These are phyloP conservation scores for Neelides folsomi DNA, from an alignment of 2,888 invertebrate species.

Conservation along the genomic window DNA sequence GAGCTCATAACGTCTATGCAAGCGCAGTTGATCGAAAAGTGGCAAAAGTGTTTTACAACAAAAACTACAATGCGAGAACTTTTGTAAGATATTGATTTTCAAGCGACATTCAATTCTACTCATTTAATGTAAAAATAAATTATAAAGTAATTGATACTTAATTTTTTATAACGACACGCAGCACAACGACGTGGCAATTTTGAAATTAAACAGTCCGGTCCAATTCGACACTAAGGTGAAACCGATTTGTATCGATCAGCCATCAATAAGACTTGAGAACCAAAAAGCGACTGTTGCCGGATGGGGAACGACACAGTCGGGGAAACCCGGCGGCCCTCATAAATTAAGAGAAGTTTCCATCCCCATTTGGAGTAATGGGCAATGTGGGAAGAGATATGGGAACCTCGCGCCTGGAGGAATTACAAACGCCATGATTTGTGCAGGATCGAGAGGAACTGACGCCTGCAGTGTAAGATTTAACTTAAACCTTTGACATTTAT, in stretches of 20 bases:
- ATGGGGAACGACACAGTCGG: conserved; percentile 6
- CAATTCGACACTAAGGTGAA: conserved; percentile 3
- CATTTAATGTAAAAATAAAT: no score
- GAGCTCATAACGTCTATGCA: no score
- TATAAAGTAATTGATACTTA: no score
- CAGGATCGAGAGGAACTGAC: conserved; percentile 8
- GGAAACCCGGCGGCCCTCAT: not conserved
- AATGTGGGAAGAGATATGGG: conserved; percentile 11
- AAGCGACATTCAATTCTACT: no score
- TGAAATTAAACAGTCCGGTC: no score
- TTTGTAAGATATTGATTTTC: not conserved
- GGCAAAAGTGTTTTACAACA: no score
- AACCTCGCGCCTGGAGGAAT: conserved; percentile 13
- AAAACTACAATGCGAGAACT: no score
- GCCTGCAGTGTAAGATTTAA: conserved; percentile 1
- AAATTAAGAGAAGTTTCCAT: conserved; percentile 9
- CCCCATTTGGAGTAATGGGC: conserved; percentile 12
- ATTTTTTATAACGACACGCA: no score
- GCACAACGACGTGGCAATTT: conserved; percentile 5
- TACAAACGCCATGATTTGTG: conserved; percentile 11
- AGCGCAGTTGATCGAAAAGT: no score
- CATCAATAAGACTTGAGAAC: conserved; percentile 6
- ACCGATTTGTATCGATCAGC: conserved; percentile 11
- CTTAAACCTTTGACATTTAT: no score
- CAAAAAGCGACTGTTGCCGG: conserved; percentile 7